Conservation (phyloP, 2,888 invertebrate genomes). For the Matsumyia berberina region DNA sequence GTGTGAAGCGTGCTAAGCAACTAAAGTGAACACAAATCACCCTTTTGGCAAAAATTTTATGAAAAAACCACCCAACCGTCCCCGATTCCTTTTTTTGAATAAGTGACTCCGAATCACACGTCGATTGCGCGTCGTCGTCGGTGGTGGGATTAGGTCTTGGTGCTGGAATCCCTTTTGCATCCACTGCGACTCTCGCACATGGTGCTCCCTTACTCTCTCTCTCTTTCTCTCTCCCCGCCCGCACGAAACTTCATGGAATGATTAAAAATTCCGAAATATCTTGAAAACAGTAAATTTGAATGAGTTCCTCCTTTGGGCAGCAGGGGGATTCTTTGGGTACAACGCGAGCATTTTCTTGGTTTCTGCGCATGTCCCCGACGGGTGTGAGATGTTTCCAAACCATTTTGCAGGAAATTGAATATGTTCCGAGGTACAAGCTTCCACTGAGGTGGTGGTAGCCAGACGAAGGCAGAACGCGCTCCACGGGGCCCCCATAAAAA, state of each 20-base stretch:
- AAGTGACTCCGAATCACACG: conserved; percentile 26
- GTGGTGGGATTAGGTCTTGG: conserved; percentile 1
- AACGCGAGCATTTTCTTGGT: neutral
- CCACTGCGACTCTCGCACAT: neutral
- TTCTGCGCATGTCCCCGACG: conserved; percentile 14
- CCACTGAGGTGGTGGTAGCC: conserved; percentile 6
- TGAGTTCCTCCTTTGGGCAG: conserved; percentile 18
- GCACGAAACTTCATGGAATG: conserved; percentile 4
- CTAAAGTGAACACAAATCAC: conserved; percentile 19
- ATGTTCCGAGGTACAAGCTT: conserved; percentile 3
- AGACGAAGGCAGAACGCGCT: neutral
- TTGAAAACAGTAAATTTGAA: conserved; percentile 60
- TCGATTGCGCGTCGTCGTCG: neutral
- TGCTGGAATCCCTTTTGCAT: neutral
- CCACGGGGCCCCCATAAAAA: conserved; percentile 6
- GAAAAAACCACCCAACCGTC: conserved; percentile 5
- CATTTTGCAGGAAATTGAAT: conserved; percentile 43
- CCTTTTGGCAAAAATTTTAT: neutral
- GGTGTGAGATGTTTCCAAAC: conserved; percentile 18
- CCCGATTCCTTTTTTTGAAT: neutral
- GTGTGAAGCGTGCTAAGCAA: conserved; percentile 18
- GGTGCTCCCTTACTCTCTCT: too few relatives aligned
- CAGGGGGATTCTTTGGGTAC: conserved; percentile 19
- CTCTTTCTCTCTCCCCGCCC: neutral
- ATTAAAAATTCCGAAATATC: conserved; percentile 66